Evolutionary conservation across 1,140 invertebrate species (phyloP).

Genomic region (Drosophila ananassae): DNA sequence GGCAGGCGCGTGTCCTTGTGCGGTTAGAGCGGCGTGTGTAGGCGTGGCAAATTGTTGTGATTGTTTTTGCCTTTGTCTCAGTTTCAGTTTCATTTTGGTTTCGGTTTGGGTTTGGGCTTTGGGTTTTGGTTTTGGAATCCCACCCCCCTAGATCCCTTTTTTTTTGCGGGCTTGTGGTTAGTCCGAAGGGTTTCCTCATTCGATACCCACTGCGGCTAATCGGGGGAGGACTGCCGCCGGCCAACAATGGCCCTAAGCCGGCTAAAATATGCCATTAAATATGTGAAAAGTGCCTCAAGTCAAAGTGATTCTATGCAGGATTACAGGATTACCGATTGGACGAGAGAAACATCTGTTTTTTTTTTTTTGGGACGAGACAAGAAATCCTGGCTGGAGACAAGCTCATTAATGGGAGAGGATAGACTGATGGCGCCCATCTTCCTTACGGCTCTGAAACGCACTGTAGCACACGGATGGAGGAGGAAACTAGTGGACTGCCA

Average conservation of each 20-base stretch:
- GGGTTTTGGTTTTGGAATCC: constrained; percentile 11
- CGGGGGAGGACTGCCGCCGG: constrained; percentile 18
- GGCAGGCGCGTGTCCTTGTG: constrained; percentile 71
- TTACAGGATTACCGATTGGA: constrained; percentile 16
- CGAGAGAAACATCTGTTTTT: constrained; percentile 4
- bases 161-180: background rate
- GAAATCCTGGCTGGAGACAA: background rate
- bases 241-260: constrained; percentile 17
- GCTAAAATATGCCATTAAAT: constrained; percentile 9
- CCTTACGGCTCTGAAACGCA: constrained; percentile 11
- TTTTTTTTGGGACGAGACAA: background rate
- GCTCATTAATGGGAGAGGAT: background rate
- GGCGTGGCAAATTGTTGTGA: constrained; percentile 81
- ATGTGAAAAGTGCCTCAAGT: constrained; percentile 18
- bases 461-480: constrained; percentile 4
- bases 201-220: constrained; percentile 21
- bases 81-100: constrained; percentile 5
- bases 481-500: constrained; percentile 4
- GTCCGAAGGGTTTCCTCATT: constrained; percentile 18
- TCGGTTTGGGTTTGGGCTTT: background rate
- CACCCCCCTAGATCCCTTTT: background rate
- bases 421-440: background rate
- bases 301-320: constrained; percentile 26
- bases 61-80: constrained; percentile 63
- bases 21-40: constrained; percentile 54